These are phyloP conservation scores for Cotesia vestalis DNA, from an alignment of 1,140 invertebrate genomes.

Conservation along the genomic window DNA sequence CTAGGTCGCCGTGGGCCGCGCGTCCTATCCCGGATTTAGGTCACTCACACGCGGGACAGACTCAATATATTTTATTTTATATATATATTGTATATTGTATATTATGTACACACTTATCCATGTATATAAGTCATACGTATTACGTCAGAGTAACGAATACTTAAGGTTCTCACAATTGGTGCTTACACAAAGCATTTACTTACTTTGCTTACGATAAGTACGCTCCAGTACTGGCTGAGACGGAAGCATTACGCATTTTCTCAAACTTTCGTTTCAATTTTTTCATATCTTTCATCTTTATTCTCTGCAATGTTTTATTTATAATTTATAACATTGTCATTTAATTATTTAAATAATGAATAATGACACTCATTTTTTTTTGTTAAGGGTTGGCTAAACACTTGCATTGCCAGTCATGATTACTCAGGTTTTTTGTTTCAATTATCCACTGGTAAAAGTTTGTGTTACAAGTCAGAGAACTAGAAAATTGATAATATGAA, in stretches of 20 bases:
- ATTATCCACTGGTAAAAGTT: too few species aligned
- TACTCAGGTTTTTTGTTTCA: too few species aligned
- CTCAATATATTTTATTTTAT: constrained; percentile 29
- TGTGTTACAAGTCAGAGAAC: too few species aligned
- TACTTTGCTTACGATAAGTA: background rate
- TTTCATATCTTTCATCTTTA: too few species aligned
- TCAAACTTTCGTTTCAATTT: constrained; percentile 15
- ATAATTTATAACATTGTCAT: too few species aligned
- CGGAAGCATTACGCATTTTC: constrained; percentile 25
- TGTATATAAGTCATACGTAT: background rate
- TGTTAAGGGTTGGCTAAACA: too few species aligned
- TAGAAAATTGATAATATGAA: too few species aligned
- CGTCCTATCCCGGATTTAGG: constrained; percentile 58
- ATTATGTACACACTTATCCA: background rate
- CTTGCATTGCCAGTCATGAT: too few species aligned
- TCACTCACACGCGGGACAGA: constrained; percentile 53
- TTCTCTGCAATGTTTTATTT: too few species aligned
- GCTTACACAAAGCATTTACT: background rate
- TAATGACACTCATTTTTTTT: too few species aligned
- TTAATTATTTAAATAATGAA: too few species aligned
- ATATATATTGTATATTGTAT: background rate
- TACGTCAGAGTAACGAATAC: constrained; percentile 31
- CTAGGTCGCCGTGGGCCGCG: constrained; percentile 45
- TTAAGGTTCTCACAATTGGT: constrained; percentile 26
- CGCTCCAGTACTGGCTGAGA: background rate